phyloP scores from a whole-genome alignment of 2,797 vertebrate species.

The Geotrypetes seraphini region DNA sequence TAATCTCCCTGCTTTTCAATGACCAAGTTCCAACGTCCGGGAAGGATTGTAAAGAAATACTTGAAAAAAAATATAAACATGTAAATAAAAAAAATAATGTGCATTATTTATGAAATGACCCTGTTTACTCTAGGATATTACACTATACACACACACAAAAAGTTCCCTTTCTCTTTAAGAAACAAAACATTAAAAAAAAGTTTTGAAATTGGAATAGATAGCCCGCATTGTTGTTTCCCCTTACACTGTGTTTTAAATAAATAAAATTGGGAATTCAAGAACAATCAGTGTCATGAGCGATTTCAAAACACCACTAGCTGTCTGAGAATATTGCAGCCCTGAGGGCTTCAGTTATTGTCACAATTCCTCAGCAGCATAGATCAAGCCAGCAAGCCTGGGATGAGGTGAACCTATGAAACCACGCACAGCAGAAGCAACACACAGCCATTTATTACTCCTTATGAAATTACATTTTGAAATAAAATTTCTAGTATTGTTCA shows the following conservation, averaged over 20 bases:
- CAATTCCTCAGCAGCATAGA: constrained; percentile 12
- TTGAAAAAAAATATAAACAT: no score
- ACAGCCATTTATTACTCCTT: constrained; percentile 7
- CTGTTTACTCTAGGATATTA: no score
- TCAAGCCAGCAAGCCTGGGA: constrained; percentile 15
- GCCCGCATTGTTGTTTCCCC: background rate
- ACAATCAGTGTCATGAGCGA: background rate
- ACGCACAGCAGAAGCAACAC: background rate
- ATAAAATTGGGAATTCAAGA: constrained; percentile 18
- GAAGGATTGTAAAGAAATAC: no score
- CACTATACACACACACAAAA: no score
- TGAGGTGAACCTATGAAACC: constrained; percentile 17
- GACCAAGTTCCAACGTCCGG: no score
- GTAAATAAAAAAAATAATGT: no score
- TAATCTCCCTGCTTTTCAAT: no score
- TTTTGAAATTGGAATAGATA: background rate
- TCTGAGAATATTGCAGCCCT: constrained; percentile 14
- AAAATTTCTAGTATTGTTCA: background rate
- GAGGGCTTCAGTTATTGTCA: constrained; percentile 19
- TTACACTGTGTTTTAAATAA: background rate
- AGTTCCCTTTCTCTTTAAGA: background rate
- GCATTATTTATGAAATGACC: no score
- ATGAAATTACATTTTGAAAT: constrained; percentile 11
- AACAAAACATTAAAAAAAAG: no score
- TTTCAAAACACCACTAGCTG: background rate